These are phyloP conservation scores for Aphaenogaster floridana DNA, from an alignment of 1,140 invertebrate species.

Conservation along the genomic window DNA sequence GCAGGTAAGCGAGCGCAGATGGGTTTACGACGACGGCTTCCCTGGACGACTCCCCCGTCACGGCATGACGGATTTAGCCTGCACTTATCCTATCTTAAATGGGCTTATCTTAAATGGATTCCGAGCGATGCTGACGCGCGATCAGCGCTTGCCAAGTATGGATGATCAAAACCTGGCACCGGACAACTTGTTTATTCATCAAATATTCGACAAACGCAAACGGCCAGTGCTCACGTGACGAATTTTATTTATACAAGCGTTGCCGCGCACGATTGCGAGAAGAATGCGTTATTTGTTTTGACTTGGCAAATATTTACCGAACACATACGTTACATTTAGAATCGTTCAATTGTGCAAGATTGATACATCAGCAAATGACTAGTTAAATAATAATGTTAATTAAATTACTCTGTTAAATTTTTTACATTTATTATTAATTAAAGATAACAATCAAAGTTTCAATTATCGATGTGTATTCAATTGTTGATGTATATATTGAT, in stretches of 20 bases:
- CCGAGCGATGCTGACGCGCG: not conserved
- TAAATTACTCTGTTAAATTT: not conserved
- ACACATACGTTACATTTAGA: not conserved
- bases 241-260: constrained; percentile 15
- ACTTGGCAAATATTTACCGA: not conserved
- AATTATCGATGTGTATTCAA: not conserved
- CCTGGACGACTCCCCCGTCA: not conserved
- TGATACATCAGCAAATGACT: not conserved
- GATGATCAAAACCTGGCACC: not conserved
- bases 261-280: not conserved
- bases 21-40: constrained; percentile 33
- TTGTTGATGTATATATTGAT: not conserved
- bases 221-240: not conserved
- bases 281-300: not conserved
- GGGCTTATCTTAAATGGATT: constrained; percentile 38
- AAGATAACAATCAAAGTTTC: not conserved
- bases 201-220: not conserved
- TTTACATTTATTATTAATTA: not conserved
- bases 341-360: not conserved
- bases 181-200: not conserved
- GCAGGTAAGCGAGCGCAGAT: constrained; percentile 45
- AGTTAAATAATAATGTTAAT: not conserved
- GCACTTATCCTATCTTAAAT: constrained; percentile 48
- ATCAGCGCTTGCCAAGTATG: not conserved
- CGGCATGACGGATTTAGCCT: constrained; percentile 33